phyloP scores from a whole-genome alignment of 2,797 vertebrate genomes.

The Anableps anableps region DNA sequence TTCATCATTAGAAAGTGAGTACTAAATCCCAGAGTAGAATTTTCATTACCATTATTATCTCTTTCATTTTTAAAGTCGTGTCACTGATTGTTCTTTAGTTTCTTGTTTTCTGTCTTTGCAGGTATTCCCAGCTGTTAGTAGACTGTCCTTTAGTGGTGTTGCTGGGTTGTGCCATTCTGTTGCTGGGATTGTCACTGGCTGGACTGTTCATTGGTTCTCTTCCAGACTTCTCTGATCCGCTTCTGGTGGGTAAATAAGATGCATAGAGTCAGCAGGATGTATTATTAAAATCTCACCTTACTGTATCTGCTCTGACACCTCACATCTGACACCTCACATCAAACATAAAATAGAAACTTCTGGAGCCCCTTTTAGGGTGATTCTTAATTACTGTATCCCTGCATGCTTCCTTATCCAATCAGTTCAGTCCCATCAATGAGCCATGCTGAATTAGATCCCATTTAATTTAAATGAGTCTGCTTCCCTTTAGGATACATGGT shows the following conservation, averaged over 20 bases:
- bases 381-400: conserved; percentile 41
- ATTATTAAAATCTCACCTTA: neutral
- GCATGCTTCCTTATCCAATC: conserved; percentile 25
- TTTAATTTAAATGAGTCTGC: conserved; percentile 18
- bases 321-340: conserved; percentile 2
- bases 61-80: neutral
- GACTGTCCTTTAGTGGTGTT: conserved; percentile 88
- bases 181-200: conserved; percentile 87
- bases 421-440: conserved; percentile 41
- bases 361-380: conserved; percentile 14
- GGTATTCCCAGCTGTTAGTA: conserved; percentile 91
- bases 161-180: conserved; percentile 80
- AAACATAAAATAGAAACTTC: conserved; percentile 13
- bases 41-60: neutral
- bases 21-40: neutral
- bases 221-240: conserved; percentile 94
- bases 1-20: conserved; percentile 91
- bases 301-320: conserved; percentile 6
- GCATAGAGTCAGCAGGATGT: neutral
- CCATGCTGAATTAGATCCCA: conserved; percentile 19
- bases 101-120: conserved; percentile 56
- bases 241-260: conserved; percentile 84
- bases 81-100: conserved; percentile 11
- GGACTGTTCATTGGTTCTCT: conserved; percentile 88
- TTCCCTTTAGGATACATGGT: conserved; percentile 16